These are phyloP conservation scores for Trichosurus vulpecula DNA, from an alignment of 2,797 vertebrate species.

Conservation along the genomic window DNA sequence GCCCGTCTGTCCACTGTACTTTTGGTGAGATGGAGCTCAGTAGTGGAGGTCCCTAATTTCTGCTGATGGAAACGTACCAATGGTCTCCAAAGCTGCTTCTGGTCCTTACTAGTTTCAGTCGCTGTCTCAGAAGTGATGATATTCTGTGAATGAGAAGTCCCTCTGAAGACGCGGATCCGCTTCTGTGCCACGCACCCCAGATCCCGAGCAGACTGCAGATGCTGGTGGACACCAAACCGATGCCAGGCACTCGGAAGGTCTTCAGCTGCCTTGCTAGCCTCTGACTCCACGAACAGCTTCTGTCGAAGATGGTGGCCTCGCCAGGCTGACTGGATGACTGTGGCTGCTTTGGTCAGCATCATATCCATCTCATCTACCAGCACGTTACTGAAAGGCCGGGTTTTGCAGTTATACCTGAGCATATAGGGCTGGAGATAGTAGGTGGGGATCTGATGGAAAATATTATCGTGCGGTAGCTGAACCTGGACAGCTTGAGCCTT, in stretches of 20 bases:
- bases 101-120: not conserved
- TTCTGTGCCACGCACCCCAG: not conserved
- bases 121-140: not conserved
- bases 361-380: conserved; percentile 78
- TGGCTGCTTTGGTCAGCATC: conserved; percentile 66
- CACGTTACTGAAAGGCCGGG: conserved; percentile 69
- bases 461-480: not conserved
- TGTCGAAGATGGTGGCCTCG: conserved; percentile 65
- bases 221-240: conserved; percentile 16
- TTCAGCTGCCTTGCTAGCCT: not conserved
- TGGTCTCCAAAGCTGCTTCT: not conserved
- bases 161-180: not conserved
- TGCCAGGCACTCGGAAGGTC: conserved; percentile 68
- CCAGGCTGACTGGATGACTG: conserved; percentile 77
- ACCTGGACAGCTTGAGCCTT: not conserved
- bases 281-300: conserved; percentile 61
- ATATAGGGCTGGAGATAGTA: not conserved
- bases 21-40: not conserved
- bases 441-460: not conserved
- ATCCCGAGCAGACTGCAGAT: not conserved
- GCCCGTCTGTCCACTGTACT: not conserved
- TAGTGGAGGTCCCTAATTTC: not conserved
- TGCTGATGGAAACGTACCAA: not conserved
- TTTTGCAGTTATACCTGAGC: not conserved
- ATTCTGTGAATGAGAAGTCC: not conserved